These are phyloP conservation scores for Hypomecis atomaria DNA, from an alignment of 2,888 invertebrate species.

Conservation along the genomic window DNA sequence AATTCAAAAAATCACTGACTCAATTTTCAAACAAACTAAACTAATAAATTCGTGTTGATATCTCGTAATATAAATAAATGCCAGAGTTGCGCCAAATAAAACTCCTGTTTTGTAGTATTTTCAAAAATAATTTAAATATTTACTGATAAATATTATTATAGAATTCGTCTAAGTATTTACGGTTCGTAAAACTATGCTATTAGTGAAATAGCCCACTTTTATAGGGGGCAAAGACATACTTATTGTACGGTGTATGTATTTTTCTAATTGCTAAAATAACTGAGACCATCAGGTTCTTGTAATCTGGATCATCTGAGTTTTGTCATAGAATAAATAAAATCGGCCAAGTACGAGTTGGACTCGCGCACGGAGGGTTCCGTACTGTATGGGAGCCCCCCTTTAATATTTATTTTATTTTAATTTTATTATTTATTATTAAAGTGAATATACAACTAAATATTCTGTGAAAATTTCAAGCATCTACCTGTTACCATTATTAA, in stretches of 20 bases:
- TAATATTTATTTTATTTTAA: too few species aligned
- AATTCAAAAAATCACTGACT: background rate
- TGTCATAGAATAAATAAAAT: conserved; percentile 6
- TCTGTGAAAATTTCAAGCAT: too few species aligned
- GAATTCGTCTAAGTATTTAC: conserved; percentile 3
- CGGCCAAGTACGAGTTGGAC: too few species aligned
- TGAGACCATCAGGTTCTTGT: background rate
- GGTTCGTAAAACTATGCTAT: background rate
- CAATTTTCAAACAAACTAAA: conserved; percentile 31
- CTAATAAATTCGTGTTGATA: conserved; percentile 43
- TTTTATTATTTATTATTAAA: too few species aligned
- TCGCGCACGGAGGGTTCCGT: too few species aligned
- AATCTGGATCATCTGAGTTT: conserved; percentile 1
- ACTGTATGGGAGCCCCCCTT: too few species aligned
- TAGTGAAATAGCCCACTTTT: conserved; percentile 5
- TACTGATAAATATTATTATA: conserved; percentile 1
- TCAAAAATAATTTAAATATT: conserved; percentile 9
- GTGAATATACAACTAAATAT: too few species aligned
- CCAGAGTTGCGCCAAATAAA: conserved; percentile 27
- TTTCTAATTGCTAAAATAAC: conserved; percentile 13
- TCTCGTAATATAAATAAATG: conserved; percentile 25
- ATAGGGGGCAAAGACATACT: conserved; percentile 16
- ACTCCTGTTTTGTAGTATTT: conserved; percentile 13
- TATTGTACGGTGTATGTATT: conserved; percentile 10
- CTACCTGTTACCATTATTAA: too few species aligned